Base-by-base conservation (phyloP, 2,888 invertebrate species). In the Rosalia funebris region DNA sequence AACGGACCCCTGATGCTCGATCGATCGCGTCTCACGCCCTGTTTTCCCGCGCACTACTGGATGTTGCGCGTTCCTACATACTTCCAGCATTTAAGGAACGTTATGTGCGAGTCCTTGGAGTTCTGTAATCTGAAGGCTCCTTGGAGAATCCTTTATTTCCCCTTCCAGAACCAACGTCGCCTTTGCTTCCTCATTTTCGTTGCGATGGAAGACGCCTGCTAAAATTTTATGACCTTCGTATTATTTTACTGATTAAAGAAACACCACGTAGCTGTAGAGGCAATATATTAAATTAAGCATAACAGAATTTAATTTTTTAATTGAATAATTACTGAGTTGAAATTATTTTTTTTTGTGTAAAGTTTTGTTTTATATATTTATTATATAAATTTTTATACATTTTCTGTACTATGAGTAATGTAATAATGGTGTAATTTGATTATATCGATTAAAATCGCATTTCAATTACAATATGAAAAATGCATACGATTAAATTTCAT, bases 21-120 rank as follows among this genome's bases (percentile, higher is more conserved):
- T 79, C 79, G 79, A 79, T 79, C 77, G 74, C 71, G 71, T 73
- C 74, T 73, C 77, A 76, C 77, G 77, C 79, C 76, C 76, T 75
- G 78, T 77, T 78, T 80, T 78, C 77, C 78, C 78, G 78, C 78
- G 77, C 78, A 77, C 70, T 63, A 57, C 65, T 63, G 65, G 70
- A 71, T 69, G 69, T 68, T 69, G 69, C 72, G 71, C 71, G 65
- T 39, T 42, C 46, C 46, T 52, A 52, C 52, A 41, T 60, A 55
- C 64, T 42, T 48, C 50, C 52, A 44, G 37, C 58, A 52, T 58
- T 52, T 52, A 68, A 68, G 60, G 65, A 71, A 73, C 70, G 68
- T 64, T 70, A 71, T 68, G 64, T 68, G 55, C 66, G 46, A 68
- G 70, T 74, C 73, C 73, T 71, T 70, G 72, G 71, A 74, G 71